Percentiles rank a stretch among this genome's conserved stretches.
phyloP scores from a whole-genome alignment of 64 coral and sea anemone species.

The Exaiptasia diaphana region DNA sequence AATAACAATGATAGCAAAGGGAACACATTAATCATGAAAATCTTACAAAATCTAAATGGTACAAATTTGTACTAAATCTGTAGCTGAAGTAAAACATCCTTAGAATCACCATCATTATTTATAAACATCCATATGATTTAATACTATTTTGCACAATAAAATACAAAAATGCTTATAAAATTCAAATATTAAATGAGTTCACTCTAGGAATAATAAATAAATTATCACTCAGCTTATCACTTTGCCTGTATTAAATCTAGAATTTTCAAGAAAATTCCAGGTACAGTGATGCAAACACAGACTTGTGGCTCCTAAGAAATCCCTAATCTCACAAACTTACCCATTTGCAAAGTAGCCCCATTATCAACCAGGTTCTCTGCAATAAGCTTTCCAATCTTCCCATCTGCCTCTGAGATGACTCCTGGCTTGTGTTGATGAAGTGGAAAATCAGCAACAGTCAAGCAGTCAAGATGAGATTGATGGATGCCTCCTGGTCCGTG shows the following conservation, averaged over 20 bases:
- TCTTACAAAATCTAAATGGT: background rate
- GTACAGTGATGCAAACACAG: too few relatives aligned
- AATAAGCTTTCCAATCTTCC: slow-evolving; percentile 79
- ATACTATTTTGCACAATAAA: too few relatives aligned
- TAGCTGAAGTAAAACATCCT: background rate
- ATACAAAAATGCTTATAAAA: too few relatives aligned
- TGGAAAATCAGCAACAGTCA: slow-evolving; percentile 77
- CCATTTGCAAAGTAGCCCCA: slow-evolving; percentile 99
- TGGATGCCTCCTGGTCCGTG: slow-evolving; percentile 88
- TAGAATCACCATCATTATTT: too few relatives aligned
- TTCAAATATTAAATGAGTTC: too few relatives aligned
- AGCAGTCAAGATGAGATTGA: slow-evolving; percentile 91
- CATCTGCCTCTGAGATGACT: slow-evolving; percentile 56
- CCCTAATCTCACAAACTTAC: slow-evolving; percentile 38
- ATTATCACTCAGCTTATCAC: too few relatives aligned
- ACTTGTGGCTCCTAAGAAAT: too few relatives aligned
- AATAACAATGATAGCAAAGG: background rate
- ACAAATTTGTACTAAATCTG: too few relatives aligned
- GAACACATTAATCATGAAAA: background rate
- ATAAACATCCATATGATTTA: too few relatives aligned
- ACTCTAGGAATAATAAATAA: too few relatives aligned
- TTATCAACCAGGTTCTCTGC: slow-evolving; percentile 79
- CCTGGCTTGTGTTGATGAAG: slow-evolving; percentile 68
- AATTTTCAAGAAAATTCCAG: too few relatives aligned
- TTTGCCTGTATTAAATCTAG: too few relatives aligned